Evolutionary conservation across 2,888 invertebrate species (phyloP), one percentile per base, ranked within the genome.

Genomic region (Erebia palarica): DNA sequence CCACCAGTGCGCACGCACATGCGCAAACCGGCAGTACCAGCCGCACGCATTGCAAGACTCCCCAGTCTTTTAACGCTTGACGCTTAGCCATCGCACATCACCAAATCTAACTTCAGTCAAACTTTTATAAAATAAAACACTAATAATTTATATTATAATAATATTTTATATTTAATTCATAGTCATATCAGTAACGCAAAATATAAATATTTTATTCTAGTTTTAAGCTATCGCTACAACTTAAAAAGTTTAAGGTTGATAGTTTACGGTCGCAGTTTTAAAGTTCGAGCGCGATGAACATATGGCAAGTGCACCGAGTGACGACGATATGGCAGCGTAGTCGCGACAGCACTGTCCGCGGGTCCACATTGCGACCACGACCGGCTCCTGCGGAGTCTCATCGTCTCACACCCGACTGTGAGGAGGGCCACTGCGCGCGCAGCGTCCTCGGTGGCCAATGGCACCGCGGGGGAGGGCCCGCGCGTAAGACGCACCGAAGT

Each of bases 401-500:
- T 81, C 85, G 82, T 84, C 88, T 86, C 89, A 82, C 90, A 82
- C 83, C 85, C 79, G 84, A 77, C 82, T 75, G 84, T 87, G 85
- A 91, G 91, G 92, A 90, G 91, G 92, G 90, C 86, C 88, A 76
- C 78, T 92, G 93, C 93, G 93, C 92, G 91, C 93, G 93, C 93
- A 92, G 76, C 75, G 76, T 75, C 79, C 78, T 78, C 82, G 76
- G 77, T 83, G 76, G 84, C 93, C 93, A 92, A 92, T 92, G 81
- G 84, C 86, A 65, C 85, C 76, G 73, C 79, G 86, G 90, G 92
- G 93, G 93, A 84, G 91, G 92, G 86, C 78, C 92, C 89, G 81
- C 88, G 88, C 89, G 86, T 91, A 93, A 93, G 93, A 93, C 91
- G 92, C 86, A 88, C 90, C 91, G 90, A 92, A 93, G 93, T 92